Evolutionary conservation across 2,888 invertebrate genomes (phyloP).

Genomic region (Agonopterix alstromeriana): DNA sequence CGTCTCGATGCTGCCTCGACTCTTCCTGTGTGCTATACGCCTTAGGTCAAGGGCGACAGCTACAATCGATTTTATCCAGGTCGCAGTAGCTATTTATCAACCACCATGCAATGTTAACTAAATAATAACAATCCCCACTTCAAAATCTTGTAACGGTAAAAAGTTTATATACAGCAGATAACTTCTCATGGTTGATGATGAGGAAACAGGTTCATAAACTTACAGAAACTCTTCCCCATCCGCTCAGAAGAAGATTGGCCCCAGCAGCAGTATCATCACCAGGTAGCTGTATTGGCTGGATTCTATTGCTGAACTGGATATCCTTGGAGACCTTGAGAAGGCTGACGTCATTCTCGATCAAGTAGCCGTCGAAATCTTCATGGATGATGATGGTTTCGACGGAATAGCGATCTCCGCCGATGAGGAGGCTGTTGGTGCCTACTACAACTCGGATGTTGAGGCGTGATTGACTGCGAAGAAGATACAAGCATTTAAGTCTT

Average conservation of each 20-base stretch:
- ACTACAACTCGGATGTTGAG: slow-evolving; percentile 44
- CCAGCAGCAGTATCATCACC: slow-evolving; percentile 38
- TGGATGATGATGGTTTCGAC: slow-evolving; percentile 56
- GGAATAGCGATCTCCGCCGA: slow-evolving; percentile 52
- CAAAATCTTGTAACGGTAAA: too few species aligned
- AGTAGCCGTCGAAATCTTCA: slow-evolving; percentile 40
- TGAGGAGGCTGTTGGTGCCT: slow-evolving; percentile 59
- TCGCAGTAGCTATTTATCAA: too few species aligned
- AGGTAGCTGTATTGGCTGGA: slow-evolving; percentile 51
- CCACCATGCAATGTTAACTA: too few species aligned
- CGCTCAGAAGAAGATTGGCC: slow-evolving; percentile 47
- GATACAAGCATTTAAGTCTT: neutral
- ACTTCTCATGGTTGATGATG: too few species aligned
- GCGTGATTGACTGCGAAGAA: slow-evolving; percentile 22
- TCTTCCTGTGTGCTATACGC: too few species aligned
- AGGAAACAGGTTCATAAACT: slow-evolving; percentile 16
- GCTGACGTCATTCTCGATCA: slow-evolving; percentile 63
- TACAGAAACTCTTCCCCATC: slow-evolving; percentile 67
- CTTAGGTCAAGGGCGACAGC: too few species aligned
- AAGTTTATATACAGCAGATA: too few species aligned
- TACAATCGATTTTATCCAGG: too few species aligned
- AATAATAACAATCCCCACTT: too few species aligned
- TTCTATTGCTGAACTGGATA: slow-evolving; percentile 41
- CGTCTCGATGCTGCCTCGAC: too few species aligned
- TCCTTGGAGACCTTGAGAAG: slow-evolving; percentile 40